Conservation (phyloP, 2,888 invertebrate species). For the Drosophila prolongata region DNA sequence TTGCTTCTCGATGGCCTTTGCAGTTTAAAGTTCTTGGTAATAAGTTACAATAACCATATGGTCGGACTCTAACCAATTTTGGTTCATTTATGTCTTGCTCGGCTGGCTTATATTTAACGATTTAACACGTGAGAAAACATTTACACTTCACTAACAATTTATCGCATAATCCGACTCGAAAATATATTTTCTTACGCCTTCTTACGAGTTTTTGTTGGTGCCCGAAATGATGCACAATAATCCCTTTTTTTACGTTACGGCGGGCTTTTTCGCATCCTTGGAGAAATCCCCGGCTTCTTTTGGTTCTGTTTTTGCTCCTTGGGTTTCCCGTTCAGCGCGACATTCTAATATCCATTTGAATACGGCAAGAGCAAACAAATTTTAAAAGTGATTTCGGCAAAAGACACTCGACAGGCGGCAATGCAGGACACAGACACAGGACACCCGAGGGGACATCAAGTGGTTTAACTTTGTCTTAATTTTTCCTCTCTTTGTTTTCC, state of each 20-base stretch:
- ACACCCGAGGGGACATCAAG: conserved; percentile 44
- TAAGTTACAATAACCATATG: conserved; percentile 32
- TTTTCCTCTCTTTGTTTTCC: conserved; percentile 31
- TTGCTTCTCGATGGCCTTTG: conserved; percentile 24
- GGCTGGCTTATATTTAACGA: conserved; percentile 25
- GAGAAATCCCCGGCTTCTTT: conserved; percentile 29
- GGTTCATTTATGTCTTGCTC: conserved; percentile 4
- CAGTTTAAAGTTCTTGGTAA: conserved; percentile 19
- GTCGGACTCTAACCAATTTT: conserved; percentile 35
- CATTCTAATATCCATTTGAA: conserved; percentile 59
- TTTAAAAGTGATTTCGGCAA: conserved; percentile 62
- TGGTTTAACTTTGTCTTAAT: conserved; percentile 49
- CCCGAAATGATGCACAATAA: conserved; percentile 63
- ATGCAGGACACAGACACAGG: conserved; percentile 30
- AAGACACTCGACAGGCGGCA: conserved; percentile 45
- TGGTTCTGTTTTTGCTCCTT: conserved; percentile 12
- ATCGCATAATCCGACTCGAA: conserved; percentile 63
- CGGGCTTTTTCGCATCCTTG: conserved; percentile 43
- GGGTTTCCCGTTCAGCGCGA: conserved; percentile 30
- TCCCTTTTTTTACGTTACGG: conserved; percentile 66
- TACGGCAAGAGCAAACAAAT: conserved; percentile 59
- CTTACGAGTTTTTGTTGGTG: conserved; percentile 4
- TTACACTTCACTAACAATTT: conserved; percentile 65
- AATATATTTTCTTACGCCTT: conserved; percentile 50
- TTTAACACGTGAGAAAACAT: conserved; percentile 64